phyloP scores from a whole-genome alignment of 2,113 vertebrate genomes.

The Harpagus bidentatus region DNA sequence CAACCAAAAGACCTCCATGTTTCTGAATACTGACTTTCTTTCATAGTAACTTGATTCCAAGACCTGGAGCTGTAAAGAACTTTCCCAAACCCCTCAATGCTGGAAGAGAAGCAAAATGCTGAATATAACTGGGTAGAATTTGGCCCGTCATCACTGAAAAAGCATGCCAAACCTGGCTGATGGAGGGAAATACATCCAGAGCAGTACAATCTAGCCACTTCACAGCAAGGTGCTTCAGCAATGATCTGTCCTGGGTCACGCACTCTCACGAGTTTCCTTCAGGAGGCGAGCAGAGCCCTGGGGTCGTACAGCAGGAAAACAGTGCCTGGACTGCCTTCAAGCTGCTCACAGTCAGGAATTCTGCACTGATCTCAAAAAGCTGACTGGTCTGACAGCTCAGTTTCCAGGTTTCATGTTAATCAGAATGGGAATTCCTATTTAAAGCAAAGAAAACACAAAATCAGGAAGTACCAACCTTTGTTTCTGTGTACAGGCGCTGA shows the following conservation, averaged over 20 bases:
- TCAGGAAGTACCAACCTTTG: slow-evolving; percentile 58
- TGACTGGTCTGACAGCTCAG: slow-evolving; percentile 16
- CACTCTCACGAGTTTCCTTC: slow-evolving; percentile 22
- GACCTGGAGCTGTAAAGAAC: not conserved
- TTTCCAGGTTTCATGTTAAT: slow-evolving; percentile 56
- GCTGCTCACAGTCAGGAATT: slow-evolving; percentile 52
- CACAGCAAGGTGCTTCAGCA: slow-evolving; percentile 21
- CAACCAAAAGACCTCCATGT: not conserved
- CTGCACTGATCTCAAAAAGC: slow-evolving; percentile 27
- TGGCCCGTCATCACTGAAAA: not conserved
- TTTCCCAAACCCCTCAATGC: no score
- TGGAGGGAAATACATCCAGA: not conserved
- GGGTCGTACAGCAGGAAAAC: slow-evolving; percentile 46
- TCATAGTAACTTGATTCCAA: not conserved
- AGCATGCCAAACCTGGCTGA: not conserved
- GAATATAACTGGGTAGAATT: not conserved
- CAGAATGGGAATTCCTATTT: slow-evolving; percentile 63
- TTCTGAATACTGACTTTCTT: not conserved
- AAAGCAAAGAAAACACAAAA: slow-evolving; percentile 60
- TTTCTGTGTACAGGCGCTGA: slow-evolving; percentile 51
- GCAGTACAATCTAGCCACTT: not conserved
- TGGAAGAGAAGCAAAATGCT: not conserved
- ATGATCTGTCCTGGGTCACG: not conserved
- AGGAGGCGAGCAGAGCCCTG: slow-evolving; percentile 10
- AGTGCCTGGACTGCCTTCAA: not conserved